phyloP scores from a whole-genome alignment of 1,140 invertebrate species.

The Macrobrachium rosenbergii region DNA sequence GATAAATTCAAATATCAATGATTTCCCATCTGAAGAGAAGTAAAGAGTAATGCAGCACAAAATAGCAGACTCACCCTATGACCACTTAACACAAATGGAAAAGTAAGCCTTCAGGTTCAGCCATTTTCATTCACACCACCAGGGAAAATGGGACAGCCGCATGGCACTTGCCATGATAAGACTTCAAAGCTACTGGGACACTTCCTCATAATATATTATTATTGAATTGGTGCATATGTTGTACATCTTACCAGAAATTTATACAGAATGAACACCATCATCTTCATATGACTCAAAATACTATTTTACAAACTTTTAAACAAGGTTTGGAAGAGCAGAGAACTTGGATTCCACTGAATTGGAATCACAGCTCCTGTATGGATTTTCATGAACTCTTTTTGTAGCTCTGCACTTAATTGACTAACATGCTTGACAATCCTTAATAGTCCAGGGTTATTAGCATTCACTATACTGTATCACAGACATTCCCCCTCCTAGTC shows the following conservation, averaged over 20 bases:
- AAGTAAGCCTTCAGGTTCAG: conserved; percentile 53
- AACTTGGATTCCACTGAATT: conserved; percentile 60
- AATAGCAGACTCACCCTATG: conserved; percentile 57
- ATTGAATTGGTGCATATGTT: conserved; percentile 53
- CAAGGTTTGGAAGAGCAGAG: conserved; percentile 63
- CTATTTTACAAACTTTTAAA: conserved; percentile 61
- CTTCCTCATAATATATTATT: conserved; percentile 36
- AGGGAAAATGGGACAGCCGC: conserved; percentile 58
- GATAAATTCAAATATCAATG: conserved; percentile 55
- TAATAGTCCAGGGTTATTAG: conserved; percentile 41
- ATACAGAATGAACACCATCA: conserved; percentile 63
- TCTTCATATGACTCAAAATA: conserved; percentile 57
- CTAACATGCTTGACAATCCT: conserved; percentile 43
- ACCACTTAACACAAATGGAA: conserved; percentile 63
- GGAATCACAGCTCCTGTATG: conserved; percentile 49
- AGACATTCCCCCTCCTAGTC: conserved; percentile 46
- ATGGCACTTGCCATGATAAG: conserved; percentile 37
- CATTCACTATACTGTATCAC: conserved; percentile 59
- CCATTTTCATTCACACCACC: conserved; percentile 53
- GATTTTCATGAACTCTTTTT: conserved; percentile 41
- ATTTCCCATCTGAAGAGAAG: conserved; percentile 48
- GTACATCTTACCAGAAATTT: conserved; percentile 61
- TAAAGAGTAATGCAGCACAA: conserved; percentile 62
- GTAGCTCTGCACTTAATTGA: conserved; percentile 58
- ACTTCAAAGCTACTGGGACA: conserved; percentile 46